Conservation (phyloP, 2,797 vertebrate genomes). For the Sebastes umbrosus region DNA sequence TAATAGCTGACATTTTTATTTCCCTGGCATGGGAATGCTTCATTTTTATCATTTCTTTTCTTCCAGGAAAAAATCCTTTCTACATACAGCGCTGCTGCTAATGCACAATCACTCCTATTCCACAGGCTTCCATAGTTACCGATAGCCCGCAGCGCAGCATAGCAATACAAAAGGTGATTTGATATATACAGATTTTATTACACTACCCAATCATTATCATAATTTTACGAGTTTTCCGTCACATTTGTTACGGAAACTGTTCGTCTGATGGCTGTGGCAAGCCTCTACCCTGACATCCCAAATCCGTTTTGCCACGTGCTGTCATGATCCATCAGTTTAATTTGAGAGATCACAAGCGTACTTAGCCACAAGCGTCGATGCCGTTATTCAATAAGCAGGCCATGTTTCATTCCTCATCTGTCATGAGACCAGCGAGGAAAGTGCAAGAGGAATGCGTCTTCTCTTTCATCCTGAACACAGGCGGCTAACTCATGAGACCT, state of each 20-base stretch:
- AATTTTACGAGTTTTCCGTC: conserved; percentile 74
- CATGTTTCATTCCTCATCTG: conserved; percentile 73
- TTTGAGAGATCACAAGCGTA: conserved; percentile 76
- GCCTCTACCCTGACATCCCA: conserved; percentile 58
- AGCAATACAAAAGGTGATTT: conserved; percentile 67
- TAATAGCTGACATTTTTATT: conserved; percentile 44
- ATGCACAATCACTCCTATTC: conserved; percentile 1
- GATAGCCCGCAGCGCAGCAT: conserved; percentile 39
- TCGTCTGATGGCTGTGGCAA: conserved; percentile 62
- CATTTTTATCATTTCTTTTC: conserved; percentile 14
- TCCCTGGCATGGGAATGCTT: conserved; percentile 19
- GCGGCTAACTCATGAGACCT: neutral
- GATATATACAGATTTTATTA: conserved; percentile 83
- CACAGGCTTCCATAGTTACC: conserved; percentile 28
- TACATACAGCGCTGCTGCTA: neutral
- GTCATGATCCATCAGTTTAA: conserved; percentile 80
- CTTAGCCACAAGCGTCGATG: conserved; percentile 70
- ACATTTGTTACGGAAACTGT: conserved; percentile 75
- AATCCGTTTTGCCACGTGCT: conserved; percentile 75
- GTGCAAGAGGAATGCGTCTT: conserved; percentile 20
- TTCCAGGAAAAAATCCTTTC: neutral
- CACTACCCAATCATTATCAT: conserved; percentile 76
- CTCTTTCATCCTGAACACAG: conserved; percentile 17
- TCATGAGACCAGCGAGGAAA: conserved; percentile 25
- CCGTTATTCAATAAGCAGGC: conserved; percentile 78